These are phyloP conservation scores for Aramus guarauna DNA, from an alignment of 2,113 vertebrate species.

Conservation along the genomic window DNA sequence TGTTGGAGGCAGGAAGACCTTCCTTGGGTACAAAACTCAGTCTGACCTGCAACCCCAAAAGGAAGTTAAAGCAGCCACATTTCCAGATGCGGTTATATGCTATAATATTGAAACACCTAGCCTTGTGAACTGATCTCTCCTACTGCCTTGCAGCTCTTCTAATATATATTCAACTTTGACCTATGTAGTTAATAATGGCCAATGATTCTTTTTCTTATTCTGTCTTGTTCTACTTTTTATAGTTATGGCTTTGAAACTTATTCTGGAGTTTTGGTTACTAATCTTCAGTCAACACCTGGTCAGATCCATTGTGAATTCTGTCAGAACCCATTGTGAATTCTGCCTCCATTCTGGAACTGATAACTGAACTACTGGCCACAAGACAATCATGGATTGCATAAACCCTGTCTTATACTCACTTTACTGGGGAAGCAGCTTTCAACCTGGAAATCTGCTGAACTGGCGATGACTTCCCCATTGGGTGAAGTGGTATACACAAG, in stretches of 20 bases:
- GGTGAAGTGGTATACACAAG: conserved; percentile 79
- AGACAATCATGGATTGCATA: neutral
- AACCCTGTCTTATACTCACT: conserved; percentile 64
- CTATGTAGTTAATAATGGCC: neutral
- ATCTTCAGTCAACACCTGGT: neutral
- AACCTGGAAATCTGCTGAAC: conserved; percentile 77
- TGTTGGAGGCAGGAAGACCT: conserved; percentile 74
- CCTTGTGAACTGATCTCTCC: neutral
- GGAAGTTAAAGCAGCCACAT: neutral
- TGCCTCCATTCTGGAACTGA: neutral
- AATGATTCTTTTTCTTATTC: neutral
- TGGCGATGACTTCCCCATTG: conserved; percentile 80
- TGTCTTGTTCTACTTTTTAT: neutral
- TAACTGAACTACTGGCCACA: neutral
- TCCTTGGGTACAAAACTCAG: conserved; percentile 72
- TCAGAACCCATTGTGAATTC: neutral
- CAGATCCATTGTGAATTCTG: no score
- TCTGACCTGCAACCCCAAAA: conserved; percentile 61
- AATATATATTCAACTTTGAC: neutral
- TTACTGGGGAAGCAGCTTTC: conserved; percentile 83
- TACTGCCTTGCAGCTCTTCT: neutral
- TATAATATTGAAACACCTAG: neutral
- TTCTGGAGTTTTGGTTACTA: neutral
- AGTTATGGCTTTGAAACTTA: neutral
- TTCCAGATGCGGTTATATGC: neutral